Conservation (phyloP, 2,113 vertebrate genomes). For the Trachemys scripta region DNA sequence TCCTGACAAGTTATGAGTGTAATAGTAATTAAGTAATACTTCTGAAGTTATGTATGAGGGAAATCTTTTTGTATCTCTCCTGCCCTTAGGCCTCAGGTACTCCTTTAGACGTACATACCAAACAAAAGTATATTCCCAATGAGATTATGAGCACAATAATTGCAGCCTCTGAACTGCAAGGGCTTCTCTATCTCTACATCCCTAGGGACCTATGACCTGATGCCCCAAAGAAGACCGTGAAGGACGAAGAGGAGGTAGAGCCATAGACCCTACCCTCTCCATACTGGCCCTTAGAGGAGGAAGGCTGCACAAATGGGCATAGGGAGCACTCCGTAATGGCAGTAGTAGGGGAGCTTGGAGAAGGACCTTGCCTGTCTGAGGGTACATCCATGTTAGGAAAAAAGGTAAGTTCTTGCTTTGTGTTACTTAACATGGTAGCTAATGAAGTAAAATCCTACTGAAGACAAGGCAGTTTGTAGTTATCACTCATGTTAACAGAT, state of each 20-base stretch:
- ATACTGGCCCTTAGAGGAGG: neutral
- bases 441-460: too few relatives aligned
- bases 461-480: too few relatives aligned
- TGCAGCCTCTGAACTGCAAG: neutral
- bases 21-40: neutral
- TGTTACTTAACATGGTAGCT: neutral
- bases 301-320: too few relatives aligned
- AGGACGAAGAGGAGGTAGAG: neutral
- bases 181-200: neutral
- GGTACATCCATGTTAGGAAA: neutral
- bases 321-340: neutral
- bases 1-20: neutral
- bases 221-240: neutral
- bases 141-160: neutral
- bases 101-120: neutral
- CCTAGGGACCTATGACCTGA: neutral
- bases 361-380: neutral
- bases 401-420: neutral
- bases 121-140: neutral
- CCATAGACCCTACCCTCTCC: neutral
- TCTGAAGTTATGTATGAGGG: slow-evolving; percentile 12
- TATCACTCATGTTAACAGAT: accelerated
- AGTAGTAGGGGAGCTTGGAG: neutral
- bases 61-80: slow-evolving; percentile 22
- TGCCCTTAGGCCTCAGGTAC: neutral